A percentile compares a stretch with the other conserved stretches of the same genome.
Evolutionary conservation across 2,113 vertebrate genomes (phyloP).

Genomic region (Prionailurus bengalensis): DNA sequence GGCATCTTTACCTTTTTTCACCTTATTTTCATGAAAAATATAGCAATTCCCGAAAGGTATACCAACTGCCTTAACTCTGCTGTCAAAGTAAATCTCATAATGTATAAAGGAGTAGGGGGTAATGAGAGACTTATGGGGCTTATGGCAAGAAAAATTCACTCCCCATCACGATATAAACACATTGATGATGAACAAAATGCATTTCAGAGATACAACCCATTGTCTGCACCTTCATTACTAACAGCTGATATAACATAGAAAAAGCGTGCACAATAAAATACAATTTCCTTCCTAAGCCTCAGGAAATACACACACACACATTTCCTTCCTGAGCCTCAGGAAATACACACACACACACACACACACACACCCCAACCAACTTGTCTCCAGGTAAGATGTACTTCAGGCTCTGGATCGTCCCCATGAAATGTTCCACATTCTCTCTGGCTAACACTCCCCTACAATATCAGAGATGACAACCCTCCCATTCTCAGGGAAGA

Average conservation of each 20-base stretch:
- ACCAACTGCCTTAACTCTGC: not conserved
- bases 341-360: not conserved
- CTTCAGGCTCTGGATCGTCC: not conserved
- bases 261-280: not conserved
- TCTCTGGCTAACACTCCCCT: not conserved
- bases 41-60: not conserved
- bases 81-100: not conserved
- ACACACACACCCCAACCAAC: not conserved
- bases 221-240: not conserved
- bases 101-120: not conserved
- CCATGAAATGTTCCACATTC: not conserved
- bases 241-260: not conserved
- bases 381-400: not conserved
- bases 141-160: constrained; percentile 20
- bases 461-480: not conserved
- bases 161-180: not conserved
- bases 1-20: constrained; percentile 33
- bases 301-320: not conserved
- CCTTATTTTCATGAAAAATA: constrained; percentile 43
- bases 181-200: constrained; percentile 17
- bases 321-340: not conserved
- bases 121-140: not conserved
- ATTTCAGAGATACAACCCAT: not conserved
- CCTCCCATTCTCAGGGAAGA: not conserved
- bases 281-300: not conserved